Base-by-base conservation (phyloP, 2,797 vertebrate genomes). In the Cynopterus sphinx region DNA sequence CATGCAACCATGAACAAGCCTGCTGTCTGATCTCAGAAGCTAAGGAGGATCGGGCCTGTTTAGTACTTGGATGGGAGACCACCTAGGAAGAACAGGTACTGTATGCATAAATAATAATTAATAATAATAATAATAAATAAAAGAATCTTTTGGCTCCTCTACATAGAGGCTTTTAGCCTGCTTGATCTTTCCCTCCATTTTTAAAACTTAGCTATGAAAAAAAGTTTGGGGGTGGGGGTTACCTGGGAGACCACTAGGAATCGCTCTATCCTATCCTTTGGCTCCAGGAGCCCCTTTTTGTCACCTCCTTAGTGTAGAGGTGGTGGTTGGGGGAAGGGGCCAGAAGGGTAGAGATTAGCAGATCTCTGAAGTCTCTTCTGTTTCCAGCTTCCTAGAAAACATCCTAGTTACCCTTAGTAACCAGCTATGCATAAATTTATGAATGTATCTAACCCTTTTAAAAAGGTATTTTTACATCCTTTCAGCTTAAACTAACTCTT, bases 391-490 rank as follows among this genome's bases (percentile, higher is more conserved):
- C 75, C 91, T 57, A 84, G 94, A 96, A 97, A 97, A 71, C 93
- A 94, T 96, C 55, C 71, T 91, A 73, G 95, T 97, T 97, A 94
- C 97, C 96, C 95, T 97, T 97, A 96, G 97, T 97, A 97, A 97
- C 97, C 94, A 96, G 95, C 28, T 90, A 84, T 90, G 94, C 94
- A 96, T 96, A 95, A 94, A 97, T 97, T 95, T 97, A 96, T 96
- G 86, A 97, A 96, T 81, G 71, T 71, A 71, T 93, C 83, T 97
- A 96, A 93, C 91, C 74, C 91, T 94, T 96, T 95, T 75, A 33
- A 77, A 96, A 95, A 94, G 79, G 79, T 95, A 95, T 96, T 96
- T 97, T 94, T 96, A 91, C 87, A 89, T 88, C 88, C 36, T 94
- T 96, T 91, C 73, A 81, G 59, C 75, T 97, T 96, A 83, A 33